Percentiles rank a stretch among this genome's conserved stretches.
phyloP scores from a whole-genome alignment of 1,140 invertebrate genomes.

The Drosophila biarmipes region DNA sequence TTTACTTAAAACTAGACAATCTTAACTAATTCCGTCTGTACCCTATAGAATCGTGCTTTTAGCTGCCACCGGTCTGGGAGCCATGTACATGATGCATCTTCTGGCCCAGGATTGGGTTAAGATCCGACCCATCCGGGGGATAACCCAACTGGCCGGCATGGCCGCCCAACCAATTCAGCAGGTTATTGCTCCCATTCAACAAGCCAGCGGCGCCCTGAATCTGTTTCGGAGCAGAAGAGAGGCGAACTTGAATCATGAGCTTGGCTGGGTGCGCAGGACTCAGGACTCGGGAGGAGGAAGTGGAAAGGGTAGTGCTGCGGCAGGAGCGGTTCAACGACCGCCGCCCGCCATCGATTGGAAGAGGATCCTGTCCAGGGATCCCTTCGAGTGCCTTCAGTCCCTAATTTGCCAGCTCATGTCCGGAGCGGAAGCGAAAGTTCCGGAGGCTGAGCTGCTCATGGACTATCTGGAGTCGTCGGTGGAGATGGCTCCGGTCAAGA shows the following conservation, averaged over 20 bases:
- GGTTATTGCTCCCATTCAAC: slow-evolving; percentile 30
- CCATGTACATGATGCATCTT: slow-evolving; percentile 85
- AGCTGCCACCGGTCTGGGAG: slow-evolving; percentile 83
- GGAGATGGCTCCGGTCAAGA: slow-evolving; percentile 66
- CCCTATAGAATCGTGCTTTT: slow-evolving; percentile 70
- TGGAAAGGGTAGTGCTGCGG: background rate
- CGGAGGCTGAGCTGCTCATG: slow-evolving; percentile 74
- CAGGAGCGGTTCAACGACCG: background rate
- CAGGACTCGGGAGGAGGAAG: slow-evolving; percentile 24
- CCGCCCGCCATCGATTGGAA: slow-evolving; percentile 71
- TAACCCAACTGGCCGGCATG: slow-evolving; percentile 55
- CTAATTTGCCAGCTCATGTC: slow-evolving; percentile 81
- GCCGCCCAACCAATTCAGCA: slow-evolving; percentile 20
- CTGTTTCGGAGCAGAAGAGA: slow-evolving; percentile 58
- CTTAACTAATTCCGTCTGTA: background rate
- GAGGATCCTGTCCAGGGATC: slow-evolving; percentile 76
- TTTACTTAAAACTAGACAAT: no score
- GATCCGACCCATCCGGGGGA: slow-evolving; percentile 74
- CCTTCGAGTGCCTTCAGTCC: slow-evolving; percentile 81
- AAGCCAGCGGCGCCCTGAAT: slow-evolving; percentile 47
- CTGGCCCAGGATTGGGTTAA: slow-evolving; percentile 85
- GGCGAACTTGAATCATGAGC: slow-evolving; percentile 4
- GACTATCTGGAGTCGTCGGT: slow-evolving; percentile 72
- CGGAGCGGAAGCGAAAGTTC: slow-evolving; percentile 67
- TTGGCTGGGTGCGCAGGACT: slow-evolving; percentile 30